Base-by-base conservation (phyloP, 1,140 invertebrate species). In the Drosophila kepulauana region DNA sequence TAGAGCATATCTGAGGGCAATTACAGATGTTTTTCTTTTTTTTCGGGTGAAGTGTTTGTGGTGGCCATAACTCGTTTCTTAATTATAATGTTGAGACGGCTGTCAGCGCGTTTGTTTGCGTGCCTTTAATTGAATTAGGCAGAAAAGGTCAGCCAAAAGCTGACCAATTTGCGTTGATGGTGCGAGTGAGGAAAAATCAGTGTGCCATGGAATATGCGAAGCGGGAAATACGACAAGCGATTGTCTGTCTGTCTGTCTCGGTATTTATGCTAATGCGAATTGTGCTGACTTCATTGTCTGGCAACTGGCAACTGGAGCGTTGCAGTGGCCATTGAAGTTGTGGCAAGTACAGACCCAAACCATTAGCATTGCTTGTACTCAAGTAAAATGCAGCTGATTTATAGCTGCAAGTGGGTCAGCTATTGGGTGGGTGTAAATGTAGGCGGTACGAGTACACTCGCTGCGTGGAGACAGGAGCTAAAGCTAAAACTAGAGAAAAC, bases 71-170 rank as follows among this genome's bases (percentile, higher is more conserved):
- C 43, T 72, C 43, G 54, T 58, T n/a, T 73, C 80, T 70, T 85
- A 82, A 84, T 85, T 84, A 78, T 67, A 63, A 81, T 66, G 61
- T 77, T 87, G 72, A 58, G 43, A 25, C 41, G 43, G 59, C 67
- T 58, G 71, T 56, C 64, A 51, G 70, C 45, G 10, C 6, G 56
- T 35, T 46, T 43, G 41, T 69, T 48, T 69, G 76, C 57, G 62
- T 87, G 81, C 76, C 61, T 77, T 72, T 88, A 87, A 87, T 87
- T 87, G 69, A 87, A 87, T 87, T 80, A 78, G 80, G 61, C 63
- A 38, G 16, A 86, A 88, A 88, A 87, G 82, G 82, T 88, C 84
- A 35, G 1, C 13, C 38, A 8, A 65, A 82, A 82, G 66, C 84
- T 86, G 68, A 65, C 79, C 41, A 76, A 74, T 65, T 81, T 70